Evolutionary conservation across 2,113 vertebrate genomes (phyloP).

Genomic region (Oncorhynchus masou): DNA sequence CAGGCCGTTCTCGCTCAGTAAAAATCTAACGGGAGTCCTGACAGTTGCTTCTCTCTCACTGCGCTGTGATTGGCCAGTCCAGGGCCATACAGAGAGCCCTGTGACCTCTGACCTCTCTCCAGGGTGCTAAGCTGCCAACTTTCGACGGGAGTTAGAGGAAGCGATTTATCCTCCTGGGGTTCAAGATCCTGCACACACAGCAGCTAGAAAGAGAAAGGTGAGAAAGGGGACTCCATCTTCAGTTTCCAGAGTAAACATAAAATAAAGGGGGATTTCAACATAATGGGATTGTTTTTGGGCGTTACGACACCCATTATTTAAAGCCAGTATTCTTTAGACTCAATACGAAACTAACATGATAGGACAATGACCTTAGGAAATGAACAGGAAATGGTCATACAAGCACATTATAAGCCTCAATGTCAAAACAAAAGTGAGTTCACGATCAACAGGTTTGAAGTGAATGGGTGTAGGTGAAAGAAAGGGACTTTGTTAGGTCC

Average conservation of each 20-base stretch:
- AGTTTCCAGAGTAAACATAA: neutral
- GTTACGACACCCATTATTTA: neutral
- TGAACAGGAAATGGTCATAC: neutral
- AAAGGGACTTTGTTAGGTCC: too few relatives aligned
- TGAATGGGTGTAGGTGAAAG: too few relatives aligned
- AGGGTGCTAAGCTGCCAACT: slow-evolving; percentile 58
- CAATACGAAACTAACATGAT: too few relatives aligned
- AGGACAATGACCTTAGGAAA: neutral
- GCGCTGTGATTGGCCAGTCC: slow-evolving; percentile 28
- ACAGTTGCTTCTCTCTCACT: slow-evolving; percentile 41
- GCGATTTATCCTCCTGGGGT: slow-evolving; percentile 50
- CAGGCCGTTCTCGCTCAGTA: neutral
- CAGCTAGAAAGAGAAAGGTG: slow-evolving; percentile 5
- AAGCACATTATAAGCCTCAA: too few relatives aligned
- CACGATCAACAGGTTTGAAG: too few relatives aligned
- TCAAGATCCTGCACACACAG: slow-evolving; percentile 36
- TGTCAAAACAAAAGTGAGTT: too few relatives aligned
- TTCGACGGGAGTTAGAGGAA: slow-evolving; percentile 50
- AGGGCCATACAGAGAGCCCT: slow-evolving; percentile 40
- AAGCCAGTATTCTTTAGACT: too few relatives aligned
- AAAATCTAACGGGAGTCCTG: slow-evolving; percentile 2
- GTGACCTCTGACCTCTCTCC: slow-evolving; percentile 40
- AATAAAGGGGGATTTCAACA: neutral
- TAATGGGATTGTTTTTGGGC: neutral
- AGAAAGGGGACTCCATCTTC: too few relatives aligned